phyloP scores from a whole-genome alignment of 2,113 vertebrate genomes.

The Oostethus manadensis region DNA sequence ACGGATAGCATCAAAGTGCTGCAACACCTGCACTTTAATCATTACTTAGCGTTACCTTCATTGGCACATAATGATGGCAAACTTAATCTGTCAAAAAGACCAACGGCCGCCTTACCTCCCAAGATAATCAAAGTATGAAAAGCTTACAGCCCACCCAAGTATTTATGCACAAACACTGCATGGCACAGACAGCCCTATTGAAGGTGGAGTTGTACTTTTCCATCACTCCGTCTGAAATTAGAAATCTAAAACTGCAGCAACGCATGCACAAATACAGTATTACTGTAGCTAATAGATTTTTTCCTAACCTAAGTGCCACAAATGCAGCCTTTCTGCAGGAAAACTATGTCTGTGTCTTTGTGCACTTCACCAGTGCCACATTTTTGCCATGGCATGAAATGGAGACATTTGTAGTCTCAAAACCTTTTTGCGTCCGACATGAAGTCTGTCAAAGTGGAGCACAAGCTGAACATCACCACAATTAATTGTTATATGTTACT shows the following conservation, averaged over 20 bases:
- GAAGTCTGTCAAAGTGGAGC: conserved; percentile 34
- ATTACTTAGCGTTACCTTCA: conserved; percentile 5
- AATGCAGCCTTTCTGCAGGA: conserved; percentile 2
- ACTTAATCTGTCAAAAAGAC: conserved; percentile 36
- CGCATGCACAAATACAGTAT: conserved; percentile 2
- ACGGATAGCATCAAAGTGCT: neutral
- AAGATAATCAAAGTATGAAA: conserved; percentile 35
- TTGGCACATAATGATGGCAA: conserved; percentile 17
- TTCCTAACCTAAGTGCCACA: conserved; percentile 4
- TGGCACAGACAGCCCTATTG: conserved; percentile 8
- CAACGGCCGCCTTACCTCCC: conserved; percentile 14
- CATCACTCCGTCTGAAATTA: conserved; percentile 21
- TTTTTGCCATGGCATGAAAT: conserved; percentile 14
- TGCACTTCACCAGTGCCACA: conserved; percentile 7
- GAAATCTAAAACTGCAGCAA: neutral
- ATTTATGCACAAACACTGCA: conserved; percentile 20
- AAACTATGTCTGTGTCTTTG: conserved; percentile 4
- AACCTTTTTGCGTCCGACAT: conserved; percentile 3
- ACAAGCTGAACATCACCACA: conserved; percentile 34
- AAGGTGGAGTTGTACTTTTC: conserved; percentile 33
- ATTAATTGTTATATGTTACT: conserved; percentile 15
- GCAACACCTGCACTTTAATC: conserved; percentile 15
- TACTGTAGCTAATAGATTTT: neutral
- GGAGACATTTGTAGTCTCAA: conserved; percentile 7
- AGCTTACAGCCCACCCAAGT: conserved; percentile 56